Evolutionary conservation across 2,797 vertebrate species (phyloP).

Genomic region (Rhabdomys pumilio): DNA sequence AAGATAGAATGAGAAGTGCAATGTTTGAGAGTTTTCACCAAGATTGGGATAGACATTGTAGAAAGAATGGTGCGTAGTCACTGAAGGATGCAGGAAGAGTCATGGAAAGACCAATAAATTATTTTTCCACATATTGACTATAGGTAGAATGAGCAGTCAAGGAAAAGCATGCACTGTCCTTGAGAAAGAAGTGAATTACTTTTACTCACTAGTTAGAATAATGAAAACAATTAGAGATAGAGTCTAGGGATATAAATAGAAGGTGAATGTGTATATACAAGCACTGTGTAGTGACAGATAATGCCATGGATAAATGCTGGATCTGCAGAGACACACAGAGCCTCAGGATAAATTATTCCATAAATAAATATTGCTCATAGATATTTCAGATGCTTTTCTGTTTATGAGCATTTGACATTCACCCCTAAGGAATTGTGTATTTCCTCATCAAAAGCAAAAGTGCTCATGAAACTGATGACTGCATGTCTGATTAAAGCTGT

Average conservation of each 20-base stretch:
- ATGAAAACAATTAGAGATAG: constrained; percentile 84
- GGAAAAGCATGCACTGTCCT: not conserved
- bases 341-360: constrained; percentile 83
- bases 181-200: constrained; percentile 45
- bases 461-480: constrained; percentile 74
- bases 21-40: not conserved
- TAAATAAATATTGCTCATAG: constrained; percentile 86
- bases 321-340: constrained; percentile 64
- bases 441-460: constrained; percentile 82
- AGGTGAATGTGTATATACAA: constrained; percentile 66
- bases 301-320: constrained; percentile 69
- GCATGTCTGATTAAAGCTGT: constrained; percentile 74
- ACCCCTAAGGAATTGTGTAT: constrained; percentile 80
- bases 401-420: constrained; percentile 85
- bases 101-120: not conserved
- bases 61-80: not conserved
- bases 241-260: constrained; percentile 75
- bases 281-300: constrained; percentile 63
- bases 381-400: constrained; percentile 80
- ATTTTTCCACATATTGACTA: not conserved
- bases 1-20: not conserved
- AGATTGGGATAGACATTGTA: not conserved
- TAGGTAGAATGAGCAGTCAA: not conserved
- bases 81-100: not conserved
- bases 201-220: constrained; percentile 3